Evolutionary conservation across 2,888 invertebrate species (phyloP), one percentile per base, ranked within the genome.

Genomic region (Tenthredo amoena): DNA sequence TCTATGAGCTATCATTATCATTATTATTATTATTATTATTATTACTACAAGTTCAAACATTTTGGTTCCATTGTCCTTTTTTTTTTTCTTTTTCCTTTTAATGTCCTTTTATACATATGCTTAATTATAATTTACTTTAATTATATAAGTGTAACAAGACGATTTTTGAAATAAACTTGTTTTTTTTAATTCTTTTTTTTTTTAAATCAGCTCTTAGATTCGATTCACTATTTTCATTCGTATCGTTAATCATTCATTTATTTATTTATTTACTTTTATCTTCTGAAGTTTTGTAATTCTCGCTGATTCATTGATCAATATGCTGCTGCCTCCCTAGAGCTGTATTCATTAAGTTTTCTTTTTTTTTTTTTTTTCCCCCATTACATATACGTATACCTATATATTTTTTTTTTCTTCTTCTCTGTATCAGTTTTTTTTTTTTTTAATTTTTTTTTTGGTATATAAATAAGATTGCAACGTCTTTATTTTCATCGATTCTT

Each of bases 1-100:
- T 72, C 10, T 72, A 7, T 21, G 12, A 31, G 43, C 31, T 34
- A 84, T 31, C n/a, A n/a, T 34, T 84, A 84, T 84, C 31, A n/a
- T 72, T 71, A 43, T 84, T 34, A n/a, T 84, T 68, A 43, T 65
- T 65, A 15, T 40, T 40, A 40, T 72, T 40, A 21, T 72, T 72
- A 72, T 74, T 43, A 21, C 43, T 68, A 68, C 2, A 34, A 31
- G 68, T 68, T 34, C 7, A 34, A n/a, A 31, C 74, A 74, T 47
- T 74, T 74, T 74, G 47, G 74, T 74, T 74, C 74, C 74, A 21
- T 74, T 74, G 68, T 68, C 68, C 43, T 43, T 21, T 74, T 21
- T 21, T 21, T 21, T 21, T n/a, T 43, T 43, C 12, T 21, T 4
- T n/a, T 9, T 3, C 3, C 4, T 21, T 26, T 12, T n/a, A 21